Evolutionary conservation across 1,140 invertebrate genomes (phyloP), one percentile per base, ranked within the genome.

Genomic region (Meloidogyne hapla): DNA sequence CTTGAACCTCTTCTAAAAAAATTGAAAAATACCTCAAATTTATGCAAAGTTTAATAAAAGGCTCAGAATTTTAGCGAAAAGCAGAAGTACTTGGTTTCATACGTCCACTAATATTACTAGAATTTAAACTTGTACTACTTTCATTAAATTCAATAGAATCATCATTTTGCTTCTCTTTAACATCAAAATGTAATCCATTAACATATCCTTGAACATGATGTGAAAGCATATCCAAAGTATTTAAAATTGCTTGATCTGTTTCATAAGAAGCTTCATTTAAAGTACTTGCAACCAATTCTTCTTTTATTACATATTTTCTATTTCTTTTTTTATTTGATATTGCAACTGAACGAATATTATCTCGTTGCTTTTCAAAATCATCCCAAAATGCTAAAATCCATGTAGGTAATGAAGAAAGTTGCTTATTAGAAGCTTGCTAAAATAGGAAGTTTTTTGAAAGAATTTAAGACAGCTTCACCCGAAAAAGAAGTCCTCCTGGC

Each of bases 231-330:
- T 33, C 40, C 65, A 67, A 67, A 25, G 28, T 67, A 42, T 67
- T 42, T 42, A 67, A n/a, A 9, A 67, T 42, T 33, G 28, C 65
- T 18, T 33, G 28, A 10, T 67, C 65, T 0, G 28, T 42, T 67
- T 67, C 65, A n/a, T 42, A 67, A n/a, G 28, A 33, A 33, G 65
- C 65, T 8, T 67, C 40, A 42, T 67, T 67, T 42, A 67, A 42
- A n/a, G 65, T 67, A n/a, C n/a, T 33, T 21, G n/a, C 15, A 6
- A 67, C 65, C 21, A 67, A 42, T 23, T 67, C 28, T 42, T 67
- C 65, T 42, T 67, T 33, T 18, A 67, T 67, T 42, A 67, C 21
- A 42, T 67, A 23, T 42, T 42, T 33, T 42, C 40, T 3, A 56
- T 56, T 56, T n/a, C 48, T 4, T 21, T 56, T 56, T 56, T 56